Percentiles rank a stretch among this genome's conserved stretches.
These are phyloP conservation scores for Arrhopalites spinosus DNA, from an alignment of 2,888 invertebrate genomes.

Conservation along the genomic window DNA sequence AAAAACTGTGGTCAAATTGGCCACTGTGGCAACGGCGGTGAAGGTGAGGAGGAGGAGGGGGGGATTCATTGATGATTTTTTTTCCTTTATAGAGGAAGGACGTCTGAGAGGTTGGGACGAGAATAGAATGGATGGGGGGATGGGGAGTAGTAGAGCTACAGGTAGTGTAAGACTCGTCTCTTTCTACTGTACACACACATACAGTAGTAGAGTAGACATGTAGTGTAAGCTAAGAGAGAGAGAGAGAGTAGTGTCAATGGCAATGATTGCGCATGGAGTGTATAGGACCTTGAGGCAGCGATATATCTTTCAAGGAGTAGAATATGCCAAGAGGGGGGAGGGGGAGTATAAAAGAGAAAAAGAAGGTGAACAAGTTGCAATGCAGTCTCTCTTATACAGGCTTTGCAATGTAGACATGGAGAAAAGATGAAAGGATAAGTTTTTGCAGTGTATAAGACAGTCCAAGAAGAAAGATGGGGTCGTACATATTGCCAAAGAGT, in stretches of 20 bases:
- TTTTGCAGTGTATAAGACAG: too few species aligned
- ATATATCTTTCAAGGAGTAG: too few species aligned
- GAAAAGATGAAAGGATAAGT: neutral
- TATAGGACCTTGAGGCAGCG: too few species aligned
- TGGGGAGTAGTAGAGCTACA: conserved; percentile 17
- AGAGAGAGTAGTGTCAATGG: neutral
- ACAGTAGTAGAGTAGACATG: neutral
- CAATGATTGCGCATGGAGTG: neutral
- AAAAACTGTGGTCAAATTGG: neutral
- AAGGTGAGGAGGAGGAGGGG: too few species aligned
- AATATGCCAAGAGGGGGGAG: neutral
- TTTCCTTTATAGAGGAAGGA: too few species aligned
- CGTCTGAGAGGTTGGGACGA: neutral
- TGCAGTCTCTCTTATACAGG: neutral
- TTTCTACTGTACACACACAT: neutral
- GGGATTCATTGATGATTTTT: too few species aligned
- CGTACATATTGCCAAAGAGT: too few species aligned
- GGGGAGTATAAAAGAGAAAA: neutral
- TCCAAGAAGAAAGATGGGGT: too few species aligned
- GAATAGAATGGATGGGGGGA: neutral
- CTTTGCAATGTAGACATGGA: neutral
- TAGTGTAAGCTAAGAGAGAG: neutral
- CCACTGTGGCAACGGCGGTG: neutral
- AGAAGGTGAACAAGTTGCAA: neutral
- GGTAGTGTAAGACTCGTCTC: conserved; percentile 17